Conservation (phyloP, 2,113 vertebrate species). For the Uropsilus gracilis region DNA sequence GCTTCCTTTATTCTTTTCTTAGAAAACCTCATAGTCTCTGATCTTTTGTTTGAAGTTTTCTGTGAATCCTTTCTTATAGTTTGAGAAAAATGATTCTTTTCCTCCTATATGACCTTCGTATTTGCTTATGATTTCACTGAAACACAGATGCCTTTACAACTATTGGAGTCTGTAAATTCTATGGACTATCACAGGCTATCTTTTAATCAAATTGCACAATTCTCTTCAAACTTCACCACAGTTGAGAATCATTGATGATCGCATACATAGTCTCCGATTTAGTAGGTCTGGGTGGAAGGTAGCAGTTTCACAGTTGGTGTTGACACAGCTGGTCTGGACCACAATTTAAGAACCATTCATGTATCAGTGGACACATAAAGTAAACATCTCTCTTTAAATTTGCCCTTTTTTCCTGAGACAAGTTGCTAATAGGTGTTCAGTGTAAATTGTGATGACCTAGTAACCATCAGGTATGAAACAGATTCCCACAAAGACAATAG, state of each 20-base stretch:
- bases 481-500: neutral
- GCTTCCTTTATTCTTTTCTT: neutral
- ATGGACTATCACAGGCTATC: neutral
- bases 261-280: neutral
- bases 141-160: neutral
- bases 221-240: neutral
- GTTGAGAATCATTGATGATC: neutral
- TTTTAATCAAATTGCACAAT: neutral
- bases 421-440: neutral
- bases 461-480: neutral
- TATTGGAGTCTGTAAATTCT: neutral
- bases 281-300: neutral
- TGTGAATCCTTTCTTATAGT: neutral
- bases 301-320: neutral
- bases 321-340: neutral
- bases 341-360: neutral
- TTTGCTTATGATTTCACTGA: neutral
- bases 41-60: neutral
- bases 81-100: neutral
- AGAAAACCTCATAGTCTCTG: neutral
- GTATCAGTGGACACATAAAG: neutral
- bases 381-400: neutral
- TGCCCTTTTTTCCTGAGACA: neutral
- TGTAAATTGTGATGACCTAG: neutral
- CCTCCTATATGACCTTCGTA: neutral